Base-by-base conservation (phyloP, 2,113 vertebrate species). In the Cyanoramphus novaezelandiae region DNA sequence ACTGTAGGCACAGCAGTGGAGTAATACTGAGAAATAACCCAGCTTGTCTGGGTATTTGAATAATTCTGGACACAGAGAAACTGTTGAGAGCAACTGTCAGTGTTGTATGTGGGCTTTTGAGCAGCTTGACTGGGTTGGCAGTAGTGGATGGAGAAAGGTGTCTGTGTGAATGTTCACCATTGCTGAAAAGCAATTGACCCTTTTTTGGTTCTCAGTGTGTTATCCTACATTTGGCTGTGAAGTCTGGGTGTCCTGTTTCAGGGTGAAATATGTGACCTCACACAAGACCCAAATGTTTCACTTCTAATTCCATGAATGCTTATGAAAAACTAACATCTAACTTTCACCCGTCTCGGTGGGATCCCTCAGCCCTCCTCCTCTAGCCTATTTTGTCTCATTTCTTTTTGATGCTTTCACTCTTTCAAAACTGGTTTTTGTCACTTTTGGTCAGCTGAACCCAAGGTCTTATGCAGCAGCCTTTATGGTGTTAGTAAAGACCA, bases 221-320 rank as follows among this genome's bases (percentile, higher is more conserved):
- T 70, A 13, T 9, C 13, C 20, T 19, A 3, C 0, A 0, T 29
- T 43, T 52, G 50, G 21, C 12, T 76, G 50, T 41, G 46, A 71
- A 33, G 49, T 25, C 31, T 29, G n/a, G 16, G 17, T 44, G 59
- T 70, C 59, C 64, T 78, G 17, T 39, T 10, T 39, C 33, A 46
- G 33, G 17, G 5, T 16, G 33, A 52, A 78, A 83, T n/a, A 72
- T 8, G 18, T 88, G 71, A 76, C 18, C 13, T 63, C 55, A 18
- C 19, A 7, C 11, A 13, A 62, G 49, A 59, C 44, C 55, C 3
- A 20, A 53, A n/a, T 25, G 28, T 57, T 55, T 41, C 39, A 18
- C 23, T 65, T 23, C 67, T 20, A n/a, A n/a, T 75, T 39, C 27
- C 39, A 7, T 19, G 41, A 35, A 19, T 13, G 24, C 43, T 67